Percentiles rank a stretch among this genome's conserved stretches.
These are phyloP conservation scores for Drosophila borealis DNA, from an alignment of 2,888 invertebrate species.

Conservation along the genomic window DNA sequence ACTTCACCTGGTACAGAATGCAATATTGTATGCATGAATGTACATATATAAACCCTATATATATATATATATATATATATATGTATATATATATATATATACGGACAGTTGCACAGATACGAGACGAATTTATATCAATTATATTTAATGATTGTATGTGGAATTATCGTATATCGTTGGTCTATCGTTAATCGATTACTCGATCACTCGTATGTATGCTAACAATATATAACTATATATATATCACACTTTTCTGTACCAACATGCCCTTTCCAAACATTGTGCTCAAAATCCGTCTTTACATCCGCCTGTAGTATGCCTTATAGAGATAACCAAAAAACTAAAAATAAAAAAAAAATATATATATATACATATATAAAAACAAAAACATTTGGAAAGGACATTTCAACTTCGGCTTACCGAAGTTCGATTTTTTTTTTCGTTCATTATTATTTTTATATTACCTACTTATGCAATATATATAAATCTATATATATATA, in stretches of 20 bases:
- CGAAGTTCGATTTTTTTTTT: constrained; percentile 39
- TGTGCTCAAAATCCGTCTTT: constrained; percentile 32
- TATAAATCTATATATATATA: constrained; percentile 51
- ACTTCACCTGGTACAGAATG: constrained; percentile 41
- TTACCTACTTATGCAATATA: constrained; percentile 38
- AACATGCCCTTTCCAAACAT: constrained; percentile 51
- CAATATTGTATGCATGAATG: constrained; percentile 61
- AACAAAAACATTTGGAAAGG: constrained; percentile 35
- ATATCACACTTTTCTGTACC: constrained; percentile 35
- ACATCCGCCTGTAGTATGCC: constrained; percentile 55
- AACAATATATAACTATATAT: constrained; percentile 25
- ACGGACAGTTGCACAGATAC: constrained; percentile 20
- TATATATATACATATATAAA: constrained; percentile 6
- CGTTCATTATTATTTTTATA: constrained; percentile 17
- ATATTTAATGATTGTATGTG: constrained; percentile 18
- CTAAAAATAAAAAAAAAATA: constrained; percentile 17
- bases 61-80: constrained; percentile 5
- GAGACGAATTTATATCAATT: constrained; percentile 29
- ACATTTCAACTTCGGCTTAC: constrained; percentile 48
- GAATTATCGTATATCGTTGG: constrained; percentile 3
- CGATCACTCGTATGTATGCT: constrained; percentile 10
- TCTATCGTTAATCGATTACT: constrained; percentile 1
- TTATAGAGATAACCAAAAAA: constrained; percentile 52
- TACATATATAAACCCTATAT: constrained; percentile 15
- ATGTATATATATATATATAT: constrained; percentile 2